Conservation (phyloP, 2,888 invertebrate genomes). For the Apantesis nais region DNA sequence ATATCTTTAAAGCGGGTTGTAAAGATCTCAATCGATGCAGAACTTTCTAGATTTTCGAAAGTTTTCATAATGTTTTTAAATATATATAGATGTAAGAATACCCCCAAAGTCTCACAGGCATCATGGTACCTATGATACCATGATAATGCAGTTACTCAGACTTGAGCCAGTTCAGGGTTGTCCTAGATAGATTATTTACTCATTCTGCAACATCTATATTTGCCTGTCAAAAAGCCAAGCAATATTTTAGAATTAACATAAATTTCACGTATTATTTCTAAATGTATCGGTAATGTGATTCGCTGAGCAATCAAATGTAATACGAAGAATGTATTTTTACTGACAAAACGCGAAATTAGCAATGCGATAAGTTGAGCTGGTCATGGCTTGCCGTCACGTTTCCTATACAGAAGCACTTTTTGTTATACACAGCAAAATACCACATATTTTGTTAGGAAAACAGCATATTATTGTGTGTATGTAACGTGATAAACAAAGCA, state of each 20-base stretch:
- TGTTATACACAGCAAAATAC: slow-evolving; percentile 4
- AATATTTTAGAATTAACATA: neutral
- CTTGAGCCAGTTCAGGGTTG: neutral
- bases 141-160: too few species aligned
- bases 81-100: too few species aligned
- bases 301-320: slow-evolving; percentile 22
- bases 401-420: slow-evolving; percentile 23
- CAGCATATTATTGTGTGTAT: slow-evolving; percentile 10
- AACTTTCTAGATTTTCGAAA: too few species aligned
- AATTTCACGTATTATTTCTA: neutral
- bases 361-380: slow-evolving; percentile 40
- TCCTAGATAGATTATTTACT: neutral
- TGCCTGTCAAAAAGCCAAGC: neutral
- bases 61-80: too few species aligned
- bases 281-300: slow-evolving; percentile 9
- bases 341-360: slow-evolving; percentile 35
- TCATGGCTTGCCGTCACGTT: slow-evolving; percentile 42
- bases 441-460: neutral
- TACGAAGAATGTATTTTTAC: slow-evolving; percentile 35
- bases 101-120: too few species aligned
- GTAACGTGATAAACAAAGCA: slow-evolving; percentile 34
- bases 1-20: too few species aligned
- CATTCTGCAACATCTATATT: neutral
- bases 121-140: too few species aligned
- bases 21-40: too few species aligned